phyloP scores from a whole-genome alignment of 2,113 vertebrate genomes.

The Regulus satrapa region DNA sequence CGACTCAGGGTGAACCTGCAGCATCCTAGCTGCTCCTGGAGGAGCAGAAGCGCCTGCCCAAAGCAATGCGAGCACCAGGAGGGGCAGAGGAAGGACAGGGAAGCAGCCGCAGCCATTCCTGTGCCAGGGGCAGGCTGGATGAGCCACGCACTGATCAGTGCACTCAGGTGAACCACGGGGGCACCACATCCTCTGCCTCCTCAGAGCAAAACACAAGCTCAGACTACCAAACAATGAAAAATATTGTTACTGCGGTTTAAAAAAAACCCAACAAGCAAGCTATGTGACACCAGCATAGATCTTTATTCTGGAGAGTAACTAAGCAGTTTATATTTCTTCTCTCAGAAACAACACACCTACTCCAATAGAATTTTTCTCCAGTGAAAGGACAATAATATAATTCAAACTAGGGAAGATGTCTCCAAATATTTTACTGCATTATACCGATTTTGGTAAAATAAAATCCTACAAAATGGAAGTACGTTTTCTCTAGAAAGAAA shows the following conservation, averaged over 20 bases:
- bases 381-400: not conserved
- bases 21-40: not conserved
- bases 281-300: not conserved
- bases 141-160: not conserved
- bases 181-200: not conserved
- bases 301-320: not conserved
- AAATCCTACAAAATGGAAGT: not conserved
- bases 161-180: not conserved
- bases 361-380: not conserved
- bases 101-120: not conserved
- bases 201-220: not conserved
- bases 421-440: not conserved
- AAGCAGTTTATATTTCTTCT: not conserved
- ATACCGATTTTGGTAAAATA: not conserved
- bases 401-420: not conserved
- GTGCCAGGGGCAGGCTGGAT: no score
- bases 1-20: not conserved
- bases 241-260: not conserved
- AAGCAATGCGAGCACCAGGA: accelerated
- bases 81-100: not conserved
- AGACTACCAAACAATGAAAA: not conserved
- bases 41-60: not conserved
- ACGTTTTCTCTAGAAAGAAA: not conserved
- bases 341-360: not conserved
- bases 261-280: not conserved